Evolutionary conservation across 1,140 invertebrate genomes (phyloP).

Genomic region (Drosophila pandora): DNA sequence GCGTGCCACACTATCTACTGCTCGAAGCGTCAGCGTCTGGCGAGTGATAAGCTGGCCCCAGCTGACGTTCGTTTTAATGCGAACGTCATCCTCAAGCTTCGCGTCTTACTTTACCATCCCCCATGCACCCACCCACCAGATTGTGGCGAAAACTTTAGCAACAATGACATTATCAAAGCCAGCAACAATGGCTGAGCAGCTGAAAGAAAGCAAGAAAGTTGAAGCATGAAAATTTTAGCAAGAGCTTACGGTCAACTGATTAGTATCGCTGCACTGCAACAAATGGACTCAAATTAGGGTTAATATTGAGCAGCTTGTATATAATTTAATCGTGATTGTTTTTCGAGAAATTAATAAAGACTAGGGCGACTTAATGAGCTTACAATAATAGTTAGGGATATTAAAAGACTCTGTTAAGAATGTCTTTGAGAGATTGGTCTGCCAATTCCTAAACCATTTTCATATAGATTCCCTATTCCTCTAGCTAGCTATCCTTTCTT

Average conservation of each 20-base stretch:
- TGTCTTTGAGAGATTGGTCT: too few relatives aligned
- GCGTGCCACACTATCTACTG: constrained; percentile 72
- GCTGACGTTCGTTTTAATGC: constrained; percentile 79
- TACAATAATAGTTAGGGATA: neutral
- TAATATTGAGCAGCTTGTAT: constrained; percentile 3
- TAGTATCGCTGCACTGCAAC: constrained; percentile 18
- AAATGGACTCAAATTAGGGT: constrained; percentile 11
- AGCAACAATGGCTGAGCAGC: constrained; percentile 27
- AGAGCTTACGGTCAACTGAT: constrained; percentile 40
- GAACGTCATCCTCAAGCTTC: constrained; percentile 58
- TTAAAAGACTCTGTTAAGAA: neutral
- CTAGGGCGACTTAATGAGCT: neutral
- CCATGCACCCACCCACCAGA: constrained; percentile 1
- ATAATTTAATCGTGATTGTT: neutral
- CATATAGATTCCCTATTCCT: neutral
- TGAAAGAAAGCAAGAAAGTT: constrained; percentile 35
- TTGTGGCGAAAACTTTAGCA: constrained; percentile 57
- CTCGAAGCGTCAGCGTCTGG: constrained; percentile 43
- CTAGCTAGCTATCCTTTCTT: neutral
- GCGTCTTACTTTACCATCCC: constrained; percentile 9
- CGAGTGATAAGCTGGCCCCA: constrained; percentile 71
- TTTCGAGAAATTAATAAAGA: too few relatives aligned
- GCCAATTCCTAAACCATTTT: too few relatives aligned
- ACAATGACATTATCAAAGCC: constrained; percentile 75
- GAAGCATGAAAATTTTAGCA: constrained; percentile 44